Evolutionary conservation across 2,113 vertebrate species (phyloP).

Genomic region (Thermophis baileyi): DNA sequence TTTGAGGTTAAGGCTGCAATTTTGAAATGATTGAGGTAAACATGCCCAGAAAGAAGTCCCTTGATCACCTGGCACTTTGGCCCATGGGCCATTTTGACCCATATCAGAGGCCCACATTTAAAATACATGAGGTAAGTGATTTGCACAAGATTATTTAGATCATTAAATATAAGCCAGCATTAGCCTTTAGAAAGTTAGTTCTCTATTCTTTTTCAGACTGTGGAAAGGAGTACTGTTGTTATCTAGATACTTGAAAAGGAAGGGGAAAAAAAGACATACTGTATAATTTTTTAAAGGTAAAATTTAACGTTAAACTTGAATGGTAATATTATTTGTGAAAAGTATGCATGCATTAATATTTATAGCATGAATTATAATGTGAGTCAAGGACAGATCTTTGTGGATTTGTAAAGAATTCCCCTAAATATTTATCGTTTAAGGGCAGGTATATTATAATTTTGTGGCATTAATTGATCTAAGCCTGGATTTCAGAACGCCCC

Average conservation of each 20-base stretch:
- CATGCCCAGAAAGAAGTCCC: background rate
- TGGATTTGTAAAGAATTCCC: conserved; percentile 10
- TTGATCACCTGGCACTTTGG: background rate
- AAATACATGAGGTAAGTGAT: background rate
- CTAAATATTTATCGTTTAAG: background rate
- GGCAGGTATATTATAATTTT: background rate
- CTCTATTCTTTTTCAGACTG: background rate
- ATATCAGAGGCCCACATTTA: background rate
- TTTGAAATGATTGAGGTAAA: background rate
- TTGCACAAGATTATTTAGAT: background rate
- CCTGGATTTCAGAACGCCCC: background rate
- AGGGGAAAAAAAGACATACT: no score
- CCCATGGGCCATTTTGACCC: background rate
- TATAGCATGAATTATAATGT: background rate
- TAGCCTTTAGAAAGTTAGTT: background rate
- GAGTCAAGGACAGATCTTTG: background rate
- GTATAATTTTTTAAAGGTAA: background rate
- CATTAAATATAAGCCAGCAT: background rate
- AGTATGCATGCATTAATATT: conserved; percentile 28
- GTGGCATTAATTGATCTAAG: background rate
- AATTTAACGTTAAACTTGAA: background rate
- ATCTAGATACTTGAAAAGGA: background rate
- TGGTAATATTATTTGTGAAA: conserved; percentile 32
- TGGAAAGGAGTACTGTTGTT: background rate
- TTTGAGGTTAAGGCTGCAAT: background rate